These are phyloP conservation scores for Eonycteris spelaea DNA, from an alignment of 2,113 vertebrate species.

Conservation along the genomic window DNA sequence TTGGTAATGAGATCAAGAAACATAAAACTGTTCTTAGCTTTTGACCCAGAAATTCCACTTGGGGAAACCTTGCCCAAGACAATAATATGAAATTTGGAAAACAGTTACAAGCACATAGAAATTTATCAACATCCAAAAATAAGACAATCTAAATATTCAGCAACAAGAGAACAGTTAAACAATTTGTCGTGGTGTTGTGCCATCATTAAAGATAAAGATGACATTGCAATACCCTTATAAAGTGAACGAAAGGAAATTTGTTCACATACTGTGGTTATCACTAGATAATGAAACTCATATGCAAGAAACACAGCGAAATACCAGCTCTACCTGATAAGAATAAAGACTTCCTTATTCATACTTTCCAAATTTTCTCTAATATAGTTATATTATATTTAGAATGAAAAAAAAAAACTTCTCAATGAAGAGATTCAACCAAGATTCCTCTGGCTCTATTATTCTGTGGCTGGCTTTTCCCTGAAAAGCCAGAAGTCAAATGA, in stretches of 20 bases:
- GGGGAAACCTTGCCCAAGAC: not conserved
- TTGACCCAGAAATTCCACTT: slow-evolving; percentile 1
- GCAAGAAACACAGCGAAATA: not conserved
- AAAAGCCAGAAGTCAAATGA: not conserved
- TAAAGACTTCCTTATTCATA: not conserved
- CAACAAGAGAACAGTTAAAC: not conserved
- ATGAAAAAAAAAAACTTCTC: not conserved
- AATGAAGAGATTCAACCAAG: not conserved
- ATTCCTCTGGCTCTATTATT: not conserved
- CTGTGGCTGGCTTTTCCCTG: not conserved
- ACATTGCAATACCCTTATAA: not conserved
- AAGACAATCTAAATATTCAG: slow-evolving; percentile 15
- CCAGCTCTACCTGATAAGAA: not conserved
- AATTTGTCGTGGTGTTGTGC: not conserved
- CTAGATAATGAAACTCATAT: not conserved
- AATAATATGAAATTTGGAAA: slow-evolving; percentile 38
- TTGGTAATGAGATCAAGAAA: not conserved
- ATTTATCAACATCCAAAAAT: not conserved
- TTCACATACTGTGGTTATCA: not conserved
- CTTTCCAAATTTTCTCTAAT: not conserved
- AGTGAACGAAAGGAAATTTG: not conserved
- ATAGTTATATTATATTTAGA: not conserved
- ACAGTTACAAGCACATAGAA: slow-evolving; percentile 11
- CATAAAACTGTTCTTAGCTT: slow-evolving; percentile 33
- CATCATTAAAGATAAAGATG: not conserved